Evolutionary conservation across 2,797 vertebrate genomes (phyloP).

Genomic region (Myoxocephalus aenaeus): DNA sequence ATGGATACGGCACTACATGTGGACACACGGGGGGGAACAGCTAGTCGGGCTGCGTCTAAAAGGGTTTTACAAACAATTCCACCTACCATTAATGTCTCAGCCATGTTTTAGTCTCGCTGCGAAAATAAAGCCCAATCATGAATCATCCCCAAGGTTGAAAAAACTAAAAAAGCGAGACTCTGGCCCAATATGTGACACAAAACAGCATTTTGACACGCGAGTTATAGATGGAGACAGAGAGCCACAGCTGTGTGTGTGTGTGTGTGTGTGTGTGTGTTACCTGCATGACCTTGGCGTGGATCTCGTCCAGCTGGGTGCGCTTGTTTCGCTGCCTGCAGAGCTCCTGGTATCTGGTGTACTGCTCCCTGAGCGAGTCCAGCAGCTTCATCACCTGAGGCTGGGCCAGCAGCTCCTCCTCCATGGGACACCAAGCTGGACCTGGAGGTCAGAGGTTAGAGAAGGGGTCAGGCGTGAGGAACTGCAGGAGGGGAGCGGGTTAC

Average conservation of each 20-base stretch:
- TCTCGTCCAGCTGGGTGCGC: constrained; percentile 94
- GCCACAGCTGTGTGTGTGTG: neutral
- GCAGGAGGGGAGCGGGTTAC: neutral
- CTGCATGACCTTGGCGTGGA: constrained; percentile 99
- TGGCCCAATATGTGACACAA: neutral
- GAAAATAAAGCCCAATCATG: neutral
- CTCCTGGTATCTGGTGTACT: constrained; percentile 97
- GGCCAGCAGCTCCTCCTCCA: constrained; percentile 97
- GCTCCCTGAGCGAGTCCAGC: constrained; percentile 93
- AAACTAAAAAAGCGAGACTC: neutral
- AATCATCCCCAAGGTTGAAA: neutral
- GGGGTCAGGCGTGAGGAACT: neutral
- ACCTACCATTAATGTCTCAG: neutral
- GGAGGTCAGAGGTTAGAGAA: constrained; percentile 22
- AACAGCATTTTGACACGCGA: neutral
- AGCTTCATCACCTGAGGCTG: constrained; percentile 99
- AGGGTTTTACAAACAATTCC: neutral
- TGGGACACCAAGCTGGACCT: constrained; percentile 93
- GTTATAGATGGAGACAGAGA: neutral
- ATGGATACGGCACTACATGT: neutral
- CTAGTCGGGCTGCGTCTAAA: neutral
- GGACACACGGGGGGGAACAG: neutral
- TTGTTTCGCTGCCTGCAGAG: constrained; percentile 95
- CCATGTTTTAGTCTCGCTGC: constrained; percentile 3
- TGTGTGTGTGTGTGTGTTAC: constrained; percentile 70